Evolutionary conservation across 2,797 vertebrate genomes (phyloP), one percentile per base, ranked within the genome.

Genomic region (Zenarchopterus dispar): DNA sequence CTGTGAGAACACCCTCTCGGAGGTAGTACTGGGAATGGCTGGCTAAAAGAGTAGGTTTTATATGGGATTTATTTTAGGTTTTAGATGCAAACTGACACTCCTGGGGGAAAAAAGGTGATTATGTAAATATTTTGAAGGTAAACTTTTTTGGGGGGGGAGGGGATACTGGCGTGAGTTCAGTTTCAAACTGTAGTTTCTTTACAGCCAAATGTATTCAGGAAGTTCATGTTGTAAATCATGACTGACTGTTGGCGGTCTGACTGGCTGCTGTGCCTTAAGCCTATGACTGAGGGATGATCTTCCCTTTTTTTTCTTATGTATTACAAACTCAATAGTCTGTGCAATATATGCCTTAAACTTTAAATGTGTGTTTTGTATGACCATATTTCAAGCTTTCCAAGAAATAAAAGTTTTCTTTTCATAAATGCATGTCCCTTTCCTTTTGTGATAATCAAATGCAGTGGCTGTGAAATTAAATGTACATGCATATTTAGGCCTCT

Each of bases 301-400:
- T 75, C 82, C 75, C 50, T 52, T 68, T 76, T 67, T 61, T 4
- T 28, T 16, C 1, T 15, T 36, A 67, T 67, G 88, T 84, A 85
- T 83, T 82, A 88, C 86, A 88, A 82, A 77, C 77, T 88, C 82
- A 89, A 87, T 93, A 93, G 93, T 92, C 86, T 89, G 93, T 93
- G 92, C 93, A 94, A 93, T 94, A 94, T 93, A 91, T 82, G 91
- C 93, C 91, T 92, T 92, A 93, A 92, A 91, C 84, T 92, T 91
- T 88, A 89, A 87, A 89, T 88, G 81, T 92, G 81, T 91, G 57
- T 92, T 92, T 94, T 92, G 82, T 93, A 93, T 89, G 75, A 90
- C 71, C 28, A 28, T 86, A 89, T 93, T 94, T 93, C 87, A 91
- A 89, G 13, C 36, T 15, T 39, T 39, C 36, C 11, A 39, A 91